Evolutionary conservation across 2,888 invertebrate species (phyloP), one percentile per base, ranked within the genome.

Genomic region (Helobdella robusta): DNA sequence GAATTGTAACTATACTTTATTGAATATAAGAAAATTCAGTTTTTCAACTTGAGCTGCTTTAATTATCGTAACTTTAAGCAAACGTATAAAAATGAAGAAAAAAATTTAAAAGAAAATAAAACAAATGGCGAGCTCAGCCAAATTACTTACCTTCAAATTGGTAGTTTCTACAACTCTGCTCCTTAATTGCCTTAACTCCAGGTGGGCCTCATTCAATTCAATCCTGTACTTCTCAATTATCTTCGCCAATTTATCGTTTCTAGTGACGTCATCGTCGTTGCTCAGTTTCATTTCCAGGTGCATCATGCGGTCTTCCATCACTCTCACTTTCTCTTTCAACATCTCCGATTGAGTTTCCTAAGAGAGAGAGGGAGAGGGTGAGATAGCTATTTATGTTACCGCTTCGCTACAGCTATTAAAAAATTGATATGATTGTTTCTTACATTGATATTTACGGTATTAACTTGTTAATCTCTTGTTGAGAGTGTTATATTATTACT

Each of bases 281-380:
- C n/a, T n/a, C n/a, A n/a, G n/a, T 66, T 77, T 76, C 28, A 73
- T 72, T 68, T 77, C 76, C 34, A 76, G 67, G 4, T 74, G 46
- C 34, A 40, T 23, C 30, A 65, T 32, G 23, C 48, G 25, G 3
- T 61, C 61, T 32, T 61, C 48, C 30, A 35, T 73, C 70, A 65
- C 77, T 77, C 62, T 78, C 78, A 70, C 81, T 79, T 94, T 94
- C 72, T 91, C 86, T 52, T 91, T 83, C 59, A 93, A 82, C 67
- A 93, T 83, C 79, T 94, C 93, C 75, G 93, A 81, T 77, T 94
- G 93, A 44, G 93, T 83, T 76, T 94, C 94, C 74, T 56, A 28
- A 30, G 44, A 40, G n/a, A 15, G 44, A n/a, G 44, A 15, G 11
- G n/a, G n/a, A 40, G n/a, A 40, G n/a, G 44, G 44, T 40, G 11